phyloP scores from a whole-genome alignment of 2,888 invertebrate species.

The Antheraea yamamai region DNA sequence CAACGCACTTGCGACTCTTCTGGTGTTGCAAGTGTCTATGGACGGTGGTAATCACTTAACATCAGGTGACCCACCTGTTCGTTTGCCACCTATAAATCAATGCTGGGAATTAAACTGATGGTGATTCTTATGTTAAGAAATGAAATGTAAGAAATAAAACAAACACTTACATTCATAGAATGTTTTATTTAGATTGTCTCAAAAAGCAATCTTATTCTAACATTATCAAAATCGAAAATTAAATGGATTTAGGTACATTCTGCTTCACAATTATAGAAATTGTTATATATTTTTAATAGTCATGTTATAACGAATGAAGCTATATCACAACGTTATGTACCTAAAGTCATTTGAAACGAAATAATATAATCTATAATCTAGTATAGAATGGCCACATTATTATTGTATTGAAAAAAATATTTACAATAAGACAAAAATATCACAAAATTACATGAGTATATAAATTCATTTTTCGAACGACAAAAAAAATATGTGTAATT shows the following conservation, averaged over 20 bases:
- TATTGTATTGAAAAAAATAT: slow-evolving; percentile 60
- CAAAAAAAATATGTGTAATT: slow-evolving; percentile 27
- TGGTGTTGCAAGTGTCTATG: too few relatives aligned
- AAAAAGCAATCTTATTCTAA: slow-evolving; percentile 63
- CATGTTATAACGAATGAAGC: neutral
- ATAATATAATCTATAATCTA: slow-evolving; percentile 43
- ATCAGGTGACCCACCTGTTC: too few relatives aligned
- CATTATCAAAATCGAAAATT: slow-evolving; percentile 51
- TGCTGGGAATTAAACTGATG: too few relatives aligned
- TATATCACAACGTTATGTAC: slow-evolving; percentile 35
- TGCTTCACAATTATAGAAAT: slow-evolving; percentile 27
- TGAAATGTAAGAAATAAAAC: slow-evolving; percentile 44
- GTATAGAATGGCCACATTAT: slow-evolving; percentile 65
- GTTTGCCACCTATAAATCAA: too few relatives aligned
- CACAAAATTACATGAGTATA: slow-evolving; percentile 64
- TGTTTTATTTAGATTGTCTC: slow-evolving; percentile 73
- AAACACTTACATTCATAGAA: slow-evolving; percentile 72
- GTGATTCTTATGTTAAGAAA: too few relatives aligned
- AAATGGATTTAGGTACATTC: slow-evolving; percentile 51
- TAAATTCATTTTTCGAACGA: slow-evolving; percentile 43
- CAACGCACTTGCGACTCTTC: too few relatives aligned
- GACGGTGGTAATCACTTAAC: too few relatives aligned
- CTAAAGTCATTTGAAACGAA: slow-evolving; percentile 37
- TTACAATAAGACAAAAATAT: slow-evolving; percentile 65
- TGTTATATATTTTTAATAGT: neutral